Conservation (phyloP, 1,140 invertebrate species). For the Drosophila simulans region DNA sequence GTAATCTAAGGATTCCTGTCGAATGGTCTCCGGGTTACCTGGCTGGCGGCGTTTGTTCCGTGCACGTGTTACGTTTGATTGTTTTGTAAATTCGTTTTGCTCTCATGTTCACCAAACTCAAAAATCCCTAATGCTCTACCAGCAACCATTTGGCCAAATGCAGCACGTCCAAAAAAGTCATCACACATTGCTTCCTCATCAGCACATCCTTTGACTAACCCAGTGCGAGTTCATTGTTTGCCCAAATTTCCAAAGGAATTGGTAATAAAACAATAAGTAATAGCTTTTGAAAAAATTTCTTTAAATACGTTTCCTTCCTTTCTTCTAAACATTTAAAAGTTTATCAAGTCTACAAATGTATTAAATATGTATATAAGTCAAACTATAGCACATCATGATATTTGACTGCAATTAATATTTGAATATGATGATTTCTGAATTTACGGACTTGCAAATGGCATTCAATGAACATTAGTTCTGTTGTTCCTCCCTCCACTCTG, state of each 20-base stretch:
- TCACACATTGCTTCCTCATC: conserved; percentile 32
- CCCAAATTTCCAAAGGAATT: not conserved
- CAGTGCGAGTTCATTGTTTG: conserved; percentile 15
- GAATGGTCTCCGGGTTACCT: conserved; percentile 21
- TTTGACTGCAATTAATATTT: too few species aligned
- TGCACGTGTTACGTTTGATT: conserved; percentile 82
- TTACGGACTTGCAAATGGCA: not conserved
- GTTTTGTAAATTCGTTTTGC: conserved; percentile 85
- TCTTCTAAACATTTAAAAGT: too few species aligned
- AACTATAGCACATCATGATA: too few species aligned
- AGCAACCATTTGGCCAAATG: conserved; percentile 57
- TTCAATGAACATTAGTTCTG: not conserved
- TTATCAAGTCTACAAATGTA: too few species aligned
- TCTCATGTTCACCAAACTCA: conserved; percentile 84
- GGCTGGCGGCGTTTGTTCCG: conserved; percentile 57
- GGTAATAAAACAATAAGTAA: not conserved
- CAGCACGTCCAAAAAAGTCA: conserved; percentile 57
- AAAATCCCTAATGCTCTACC: conserved; percentile 31
- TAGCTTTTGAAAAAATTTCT: not conserved
- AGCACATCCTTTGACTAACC: conserved; percentile 49
- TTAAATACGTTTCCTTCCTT: too few species aligned
- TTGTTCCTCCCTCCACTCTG: not conserved
- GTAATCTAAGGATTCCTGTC: conserved; percentile 22
- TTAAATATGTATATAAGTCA: too few species aligned
- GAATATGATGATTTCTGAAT: not conserved